Evolutionary conservation across 2,113 vertebrate species (phyloP).

Genomic region (Megaceryle maxima): DNA sequence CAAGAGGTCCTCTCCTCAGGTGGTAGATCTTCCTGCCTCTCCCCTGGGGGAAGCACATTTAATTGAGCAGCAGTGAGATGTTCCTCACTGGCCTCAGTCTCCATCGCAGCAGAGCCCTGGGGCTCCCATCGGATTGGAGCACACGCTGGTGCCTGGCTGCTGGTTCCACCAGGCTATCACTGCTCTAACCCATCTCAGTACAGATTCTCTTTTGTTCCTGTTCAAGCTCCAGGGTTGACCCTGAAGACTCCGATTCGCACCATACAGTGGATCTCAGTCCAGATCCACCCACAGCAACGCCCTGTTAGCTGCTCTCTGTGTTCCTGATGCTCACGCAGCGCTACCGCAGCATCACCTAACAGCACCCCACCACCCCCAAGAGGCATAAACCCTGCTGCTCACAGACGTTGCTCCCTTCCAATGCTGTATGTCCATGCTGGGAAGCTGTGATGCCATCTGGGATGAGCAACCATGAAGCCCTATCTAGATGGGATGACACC

Average conservation of each 20-base stretch:
- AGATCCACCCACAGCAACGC: neutral
- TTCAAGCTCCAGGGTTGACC: neutral
- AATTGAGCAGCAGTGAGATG: rapidly evolving
- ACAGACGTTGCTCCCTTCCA: rapidly evolving
- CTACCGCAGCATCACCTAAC: neutral
- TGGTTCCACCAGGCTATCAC: rapidly evolving
- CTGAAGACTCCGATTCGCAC: neutral
- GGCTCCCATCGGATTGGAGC: neutral
- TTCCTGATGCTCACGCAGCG: rapidly evolving
- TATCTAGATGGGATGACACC: rapidly evolving
- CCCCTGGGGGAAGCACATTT: neutral
- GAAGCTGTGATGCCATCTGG: neutral
- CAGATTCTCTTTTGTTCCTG: neutral
- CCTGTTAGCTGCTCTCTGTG: neutral
- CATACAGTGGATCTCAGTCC: neutral
- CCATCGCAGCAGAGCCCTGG: neutral
- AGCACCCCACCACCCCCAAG: neutral
- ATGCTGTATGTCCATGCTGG: rapidly evolving
- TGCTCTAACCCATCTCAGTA: neutral
- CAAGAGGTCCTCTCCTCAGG: neutral
- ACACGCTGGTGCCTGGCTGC: rapidly evolving
- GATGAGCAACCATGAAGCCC: neutral
- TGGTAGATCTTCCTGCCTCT: neutral
- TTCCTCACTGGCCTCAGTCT: neutral
- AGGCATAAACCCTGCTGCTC: neutral